Evolutionary conservation across 2,113 vertebrate genomes (phyloP), one percentile per base, ranked within the genome.

Genomic region (Vanacampus margaritifer): DNA sequence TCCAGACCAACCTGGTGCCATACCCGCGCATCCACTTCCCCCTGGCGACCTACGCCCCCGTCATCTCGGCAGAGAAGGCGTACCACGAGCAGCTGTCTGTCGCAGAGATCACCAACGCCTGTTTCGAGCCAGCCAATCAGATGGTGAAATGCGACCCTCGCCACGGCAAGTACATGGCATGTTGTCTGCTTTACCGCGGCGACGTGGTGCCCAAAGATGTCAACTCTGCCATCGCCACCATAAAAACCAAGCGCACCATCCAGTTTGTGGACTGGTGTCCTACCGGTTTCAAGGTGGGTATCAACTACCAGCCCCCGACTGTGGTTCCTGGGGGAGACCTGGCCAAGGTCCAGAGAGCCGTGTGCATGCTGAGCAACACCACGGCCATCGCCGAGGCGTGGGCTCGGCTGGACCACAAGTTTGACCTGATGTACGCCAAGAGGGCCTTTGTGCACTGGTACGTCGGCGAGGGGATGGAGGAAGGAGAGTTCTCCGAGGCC

Each of bases 361-460:
- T 95, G 39, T 96, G 94, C 81, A 94, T 94, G 93, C 89, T 95
- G 65, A 96, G 93, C 85, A 95, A 94, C 88, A 95, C 94, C 83
- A 94, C 92, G 1, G 93, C 94, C 76, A 94, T 94, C 57, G 93
- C 92, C 0, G 93, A 94, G 86, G 93, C 93, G 84, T 94, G 93
- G 92, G 93, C 93, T 2, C 88, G 92, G 14, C 91, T 94, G 17
- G 93, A 94, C 81, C 94, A 95, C 88, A 94, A 94, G 80, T 94
- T 94, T 24, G 93, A 95, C 79, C 90, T 94, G 65, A 94, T 93
- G 93, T 93, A 94, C 19, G 93, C 94, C 90, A 94, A 94, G 86
- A 89, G 93, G 80, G 93, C 92, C 86, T 94, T 94, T 28, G 92
- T 93, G 28, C 93, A 94, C 87, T 94, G 93, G 93, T 93, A 92